A percentile compares a stretch with the other conserved stretches of the same genome.
Evolutionary conservation across 2,888 invertebrate genomes (phyloP).

Genomic region (Eupithecia vulgata): DNA sequence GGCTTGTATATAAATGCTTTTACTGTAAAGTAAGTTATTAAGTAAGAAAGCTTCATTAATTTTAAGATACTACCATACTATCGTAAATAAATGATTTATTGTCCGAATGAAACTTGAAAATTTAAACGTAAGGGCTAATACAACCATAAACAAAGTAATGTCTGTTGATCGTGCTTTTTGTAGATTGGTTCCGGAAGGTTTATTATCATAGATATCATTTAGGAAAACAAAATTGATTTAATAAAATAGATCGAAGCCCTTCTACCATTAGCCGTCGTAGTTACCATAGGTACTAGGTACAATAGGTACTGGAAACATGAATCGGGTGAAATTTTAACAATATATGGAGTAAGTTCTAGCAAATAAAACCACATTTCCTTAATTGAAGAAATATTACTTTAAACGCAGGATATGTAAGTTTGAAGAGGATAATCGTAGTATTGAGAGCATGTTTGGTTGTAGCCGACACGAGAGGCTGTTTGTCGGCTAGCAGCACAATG

Average conservation of each 20-base stretch:
- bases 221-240: background rate
- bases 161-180: background rate
- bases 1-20: too few species aligned
- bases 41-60: too few species aligned
- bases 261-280: background rate
- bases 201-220: background rate
- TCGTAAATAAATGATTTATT: too few species aligned
- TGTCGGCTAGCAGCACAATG: slow-evolving; percentile 66
- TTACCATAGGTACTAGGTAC: background rate
- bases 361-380: slow-evolving; percentile 28
- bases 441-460: slow-evolving; percentile 51
- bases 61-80: too few species aligned
- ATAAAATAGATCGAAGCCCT: background rate
- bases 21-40: too few species aligned
- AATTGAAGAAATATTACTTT: slow-evolving; percentile 30
- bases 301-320: too few species aligned
- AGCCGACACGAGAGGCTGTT: slow-evolving; percentile 51
- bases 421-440: slow-evolving; percentile 62
- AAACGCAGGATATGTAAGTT: slow-evolving; percentile 44
- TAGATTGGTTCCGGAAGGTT: background rate
- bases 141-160: too few species aligned
- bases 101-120: too few species aligned
- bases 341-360: background rate
- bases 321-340: background rate
- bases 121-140: too few species aligned